These are phyloP conservation scores for Mythimna ferrago DNA, from an alignment of 2,888 invertebrate genomes.

Conservation along the genomic window DNA sequence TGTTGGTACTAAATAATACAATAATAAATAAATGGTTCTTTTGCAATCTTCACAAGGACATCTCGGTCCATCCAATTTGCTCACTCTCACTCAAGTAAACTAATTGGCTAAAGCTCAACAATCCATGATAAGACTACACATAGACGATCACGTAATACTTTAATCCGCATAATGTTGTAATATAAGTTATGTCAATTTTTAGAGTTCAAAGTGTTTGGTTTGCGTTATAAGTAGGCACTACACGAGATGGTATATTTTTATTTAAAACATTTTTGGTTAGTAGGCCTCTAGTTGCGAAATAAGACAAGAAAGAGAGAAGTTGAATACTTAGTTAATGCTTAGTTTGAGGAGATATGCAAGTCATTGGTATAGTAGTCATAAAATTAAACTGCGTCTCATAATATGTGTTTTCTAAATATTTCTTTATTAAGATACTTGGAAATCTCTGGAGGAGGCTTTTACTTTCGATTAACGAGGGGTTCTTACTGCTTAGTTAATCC, in stretches of 20 bases:
- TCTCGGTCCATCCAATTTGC: not conserved
- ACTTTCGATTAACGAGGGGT: too few relatives aligned
- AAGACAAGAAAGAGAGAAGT: not conserved
- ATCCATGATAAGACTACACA: not conserved
- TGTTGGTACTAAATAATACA: too few relatives aligned
- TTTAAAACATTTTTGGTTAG: not conserved
- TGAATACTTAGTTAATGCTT: too few relatives aligned
- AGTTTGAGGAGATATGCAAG: too few relatives aligned
- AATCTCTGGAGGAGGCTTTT: too few relatives aligned
- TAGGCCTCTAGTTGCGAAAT: constrained; percentile 15
- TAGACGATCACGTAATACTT: constrained; percentile 3
- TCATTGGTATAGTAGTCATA: too few relatives aligned
- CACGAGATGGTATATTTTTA: constrained; percentile 5
- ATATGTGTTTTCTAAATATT: too few relatives aligned
- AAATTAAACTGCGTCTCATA: too few relatives aligned
- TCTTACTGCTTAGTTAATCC: too few relatives aligned
- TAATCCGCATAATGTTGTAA: constrained; percentile 39
- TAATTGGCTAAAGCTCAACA: constrained; percentile 13
- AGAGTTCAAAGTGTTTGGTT: constrained; percentile 27
- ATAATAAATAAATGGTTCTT: too few relatives aligned
- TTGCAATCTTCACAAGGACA: not conserved
- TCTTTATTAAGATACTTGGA: too few relatives aligned
- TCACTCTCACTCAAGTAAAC: not conserved
- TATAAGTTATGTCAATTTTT: constrained; percentile 22
- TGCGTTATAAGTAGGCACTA: constrained; percentile 21